Conservation (phyloP, 2,797 vertebrate genomes). For the Poeciliopsis presidionis region DNA sequence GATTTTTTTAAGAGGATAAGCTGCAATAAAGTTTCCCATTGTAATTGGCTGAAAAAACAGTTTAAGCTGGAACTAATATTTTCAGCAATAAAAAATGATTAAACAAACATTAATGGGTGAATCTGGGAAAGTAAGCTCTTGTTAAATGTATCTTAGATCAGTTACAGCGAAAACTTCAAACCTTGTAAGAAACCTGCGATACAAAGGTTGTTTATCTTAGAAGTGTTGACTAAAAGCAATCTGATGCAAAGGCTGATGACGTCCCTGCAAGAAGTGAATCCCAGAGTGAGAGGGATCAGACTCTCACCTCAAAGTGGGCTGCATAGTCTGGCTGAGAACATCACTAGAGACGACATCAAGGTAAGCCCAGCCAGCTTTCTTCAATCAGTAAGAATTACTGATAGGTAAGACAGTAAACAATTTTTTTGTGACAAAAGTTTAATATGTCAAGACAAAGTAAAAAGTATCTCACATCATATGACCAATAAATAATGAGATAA, state of each 20-base stretch:
- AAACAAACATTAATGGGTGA: background rate
- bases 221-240: conserved; percentile 1
- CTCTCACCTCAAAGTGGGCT: conserved; percentile 21
- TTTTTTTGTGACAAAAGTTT: background rate
- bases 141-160: background rate
- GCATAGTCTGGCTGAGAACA: conserved; percentile 26
- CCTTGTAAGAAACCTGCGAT: background rate
- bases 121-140: background rate
- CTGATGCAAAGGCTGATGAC: conserved; percentile 24
- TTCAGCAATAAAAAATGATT: background rate
- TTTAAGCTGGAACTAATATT: background rate
- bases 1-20: background rate
- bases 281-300: conserved; percentile 46
- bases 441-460: background rate
- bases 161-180: background rate
- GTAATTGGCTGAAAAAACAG: background rate
- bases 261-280: conserved; percentile 48
- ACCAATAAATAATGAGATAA: background rate
- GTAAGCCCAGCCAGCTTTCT: conserved; percentile 23
- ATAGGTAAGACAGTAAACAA: background rate
- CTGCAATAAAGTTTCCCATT: background rate
- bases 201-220: background rate
- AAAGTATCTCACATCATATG: background rate
- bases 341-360: conserved; percentile 29
- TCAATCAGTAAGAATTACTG: background rate